A percentile compares a stretch with the other conserved stretches of the same genome.
These are phyloP conservation scores for Sebastes steindachneri DNA, from an alignment of 2,797 vertebrate species.

Conservation along the genomic window DNA sequence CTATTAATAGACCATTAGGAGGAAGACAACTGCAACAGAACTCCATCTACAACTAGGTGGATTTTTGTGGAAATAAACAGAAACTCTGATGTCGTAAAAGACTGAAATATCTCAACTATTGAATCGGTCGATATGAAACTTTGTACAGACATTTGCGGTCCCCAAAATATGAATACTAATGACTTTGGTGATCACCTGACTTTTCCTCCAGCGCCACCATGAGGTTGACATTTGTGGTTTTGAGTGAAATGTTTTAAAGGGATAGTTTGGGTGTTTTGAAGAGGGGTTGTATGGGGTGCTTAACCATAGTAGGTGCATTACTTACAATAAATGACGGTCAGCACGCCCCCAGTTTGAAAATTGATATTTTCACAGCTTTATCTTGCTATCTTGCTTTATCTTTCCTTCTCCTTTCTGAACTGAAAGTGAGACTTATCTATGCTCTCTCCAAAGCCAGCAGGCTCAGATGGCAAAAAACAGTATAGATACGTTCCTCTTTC, in stretches of 20 bases:
- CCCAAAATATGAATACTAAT: not conserved
- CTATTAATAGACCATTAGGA: constrained; percentile 1
- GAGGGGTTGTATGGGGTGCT: too few relatives aligned
- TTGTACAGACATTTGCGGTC: not conserved
- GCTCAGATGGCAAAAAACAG: too few relatives aligned
- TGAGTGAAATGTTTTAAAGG: not conserved
- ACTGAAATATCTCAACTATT: not conserved
- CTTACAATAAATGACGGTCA: too few relatives aligned
- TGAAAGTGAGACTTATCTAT: too few relatives aligned
- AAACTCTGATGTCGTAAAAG: not conserved
- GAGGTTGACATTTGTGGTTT: not conserved
- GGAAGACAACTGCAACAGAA: not conserved
- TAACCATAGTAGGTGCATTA: too few relatives aligned
- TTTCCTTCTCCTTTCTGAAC: too few relatives aligned
- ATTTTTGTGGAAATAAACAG: not conserved
- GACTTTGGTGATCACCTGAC: not conserved
- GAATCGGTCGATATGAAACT: not conserved
- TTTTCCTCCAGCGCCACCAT: not conserved
- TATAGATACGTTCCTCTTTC: too few relatives aligned
- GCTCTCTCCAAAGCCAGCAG: too few relatives aligned
- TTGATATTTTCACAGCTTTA: too few relatives aligned
- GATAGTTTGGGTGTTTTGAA: too few relatives aligned
- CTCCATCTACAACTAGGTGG: not conserved
- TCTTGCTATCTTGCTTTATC: too few relatives aligned
- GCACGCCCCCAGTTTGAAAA: too few relatives aligned